Conservation (phyloP, 2,797 vertebrate species). For the Aldrovandia affinis region DNA sequence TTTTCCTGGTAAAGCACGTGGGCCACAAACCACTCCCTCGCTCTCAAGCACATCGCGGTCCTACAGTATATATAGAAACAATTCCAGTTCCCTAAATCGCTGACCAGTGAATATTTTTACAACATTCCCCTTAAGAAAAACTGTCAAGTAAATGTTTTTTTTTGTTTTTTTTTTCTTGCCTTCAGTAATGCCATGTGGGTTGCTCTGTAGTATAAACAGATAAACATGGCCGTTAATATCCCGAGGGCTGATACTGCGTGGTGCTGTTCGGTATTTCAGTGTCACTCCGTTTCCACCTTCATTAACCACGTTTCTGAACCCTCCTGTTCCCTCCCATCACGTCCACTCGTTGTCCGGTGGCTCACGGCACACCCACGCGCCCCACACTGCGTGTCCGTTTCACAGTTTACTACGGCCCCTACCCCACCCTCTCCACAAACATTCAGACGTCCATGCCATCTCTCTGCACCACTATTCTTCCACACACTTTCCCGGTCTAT, state of each 20-base stretch:
- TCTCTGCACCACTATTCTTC: not conserved
- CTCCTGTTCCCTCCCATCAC: not conserved
- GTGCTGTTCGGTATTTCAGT: slow-evolving; percentile 24
- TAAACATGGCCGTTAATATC: slow-evolving; percentile 51
- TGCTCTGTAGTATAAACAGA: slow-evolving; percentile 49
- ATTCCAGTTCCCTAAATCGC: slow-evolving; percentile 78
- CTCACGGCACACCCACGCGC: not conserved
- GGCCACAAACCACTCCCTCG: slow-evolving; percentile 69
- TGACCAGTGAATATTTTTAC: slow-evolving; percentile 58
- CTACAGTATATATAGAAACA: slow-evolving; percentile 41
- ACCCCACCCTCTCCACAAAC: not conserved
- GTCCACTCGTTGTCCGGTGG: not conserved
- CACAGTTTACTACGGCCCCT: slow-evolving; percentile 34
- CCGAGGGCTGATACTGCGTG: slow-evolving; percentile 48
- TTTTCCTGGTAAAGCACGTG: slow-evolving; percentile 49
- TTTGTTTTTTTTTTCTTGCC: slow-evolving; percentile 30
- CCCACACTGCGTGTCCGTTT: slow-evolving; percentile 27
- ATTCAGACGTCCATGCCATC: not conserved
- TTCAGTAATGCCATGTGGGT: slow-evolving; percentile 47
- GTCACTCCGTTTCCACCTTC: slow-evolving; percentile 25
- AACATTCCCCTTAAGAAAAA: slow-evolving; percentile 45
- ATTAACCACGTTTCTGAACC: not conserved
- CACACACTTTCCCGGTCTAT: slow-evolving; percentile 27
- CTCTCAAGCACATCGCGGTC: slow-evolving; percentile 72
- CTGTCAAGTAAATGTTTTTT: slow-evolving; percentile 41